Evolutionary conservation across 2,113 vertebrate species (phyloP), one percentile per base, ranked within the genome.

Genomic region (Notothenia coriiceps): DNA sequence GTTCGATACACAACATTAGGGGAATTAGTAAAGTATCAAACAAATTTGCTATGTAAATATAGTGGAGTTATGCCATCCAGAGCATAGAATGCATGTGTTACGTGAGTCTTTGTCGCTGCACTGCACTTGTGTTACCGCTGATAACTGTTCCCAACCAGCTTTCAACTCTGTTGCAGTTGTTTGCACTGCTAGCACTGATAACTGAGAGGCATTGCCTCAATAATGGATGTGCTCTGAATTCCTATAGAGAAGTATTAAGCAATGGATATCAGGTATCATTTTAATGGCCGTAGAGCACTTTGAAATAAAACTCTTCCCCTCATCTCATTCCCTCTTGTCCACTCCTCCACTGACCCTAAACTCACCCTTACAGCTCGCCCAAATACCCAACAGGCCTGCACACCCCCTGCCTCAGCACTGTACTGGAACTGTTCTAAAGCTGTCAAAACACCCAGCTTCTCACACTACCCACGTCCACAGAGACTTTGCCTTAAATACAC

Each of bases 401-500:
- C 70, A 79, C 85, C 87, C 89, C 83, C 82, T 87, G 82, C 77
- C 81, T 80, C 88, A 80, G 56, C 77, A 79, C 62, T 87, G 85
- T 74, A 71, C 89, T 87, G 82, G 84, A 86, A 75, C 87, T 79
- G 81, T 62, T 90, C 86, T 82, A 92, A 94, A 93, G 89, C 91
- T 92, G 92, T 94, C 92, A 88, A 94, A 92, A 93, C 92, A 93
- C 79, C 79, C 83, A 88, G 88, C 83, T 91, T 93, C 92, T 92
- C 91, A 92, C 86, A 91, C 89, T 89, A 87, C 78, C 65, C 25
- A n/a, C n/a, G 25, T 90, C 86, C 91, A 81, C 71, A 78, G 79
- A 88, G 86, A 86, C 74, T 78, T 90, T 2, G 49, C 70, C 64
- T 80, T 79, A 80, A 81, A 90, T 78, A 87, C 83, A 88, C 86